A percentile compares a stretch with the other conserved stretches of the same genome.
These are phyloP conservation scores for Ctenochaetus hawaiiensis DNA, from an alignment of 2,797 vertebrate species.

Conservation along the genomic window DNA sequence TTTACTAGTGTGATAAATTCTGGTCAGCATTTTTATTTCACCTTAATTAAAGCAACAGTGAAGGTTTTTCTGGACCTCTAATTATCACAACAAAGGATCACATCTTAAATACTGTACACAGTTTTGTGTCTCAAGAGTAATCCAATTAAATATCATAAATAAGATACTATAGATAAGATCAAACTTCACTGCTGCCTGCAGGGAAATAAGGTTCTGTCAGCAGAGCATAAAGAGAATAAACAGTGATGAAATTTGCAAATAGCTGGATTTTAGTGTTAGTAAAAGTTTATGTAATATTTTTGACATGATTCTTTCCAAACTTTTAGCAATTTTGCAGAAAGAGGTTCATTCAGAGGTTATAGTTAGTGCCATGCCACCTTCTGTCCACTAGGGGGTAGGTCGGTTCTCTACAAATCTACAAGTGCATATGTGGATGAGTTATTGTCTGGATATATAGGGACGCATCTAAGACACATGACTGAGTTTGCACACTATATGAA, in stretches of 20 bases:
- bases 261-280: background rate
- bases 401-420: background rate
- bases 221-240: slow-evolving; percentile 3
- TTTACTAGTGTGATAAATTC: slow-evolving; percentile 11
- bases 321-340: slow-evolving; percentile 5
- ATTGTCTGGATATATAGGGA: background rate
- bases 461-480: background rate
- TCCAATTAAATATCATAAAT: background rate
- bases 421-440: background rate
- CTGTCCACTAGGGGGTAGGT: slow-evolving; percentile 24
- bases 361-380: background rate
- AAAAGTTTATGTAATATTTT: background rate
- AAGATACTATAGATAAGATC: slow-evolving; percentile 8
- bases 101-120: background rate
- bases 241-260: background rate
- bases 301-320: background rate
- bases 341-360: background rate
- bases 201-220: slow-evolving; percentile 28
- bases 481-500: background rate
- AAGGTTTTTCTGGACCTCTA: background rate
- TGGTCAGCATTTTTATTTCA: slow-evolving; percentile 2
- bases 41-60: slow-evolving; percentile 20
- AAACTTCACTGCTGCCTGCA: slow-evolving; percentile 4
- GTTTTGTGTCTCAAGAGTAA: background rate
- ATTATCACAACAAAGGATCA: slow-evolving; percentile 3